These are phyloP conservation scores for Bovichtus variegatus DNA, from an alignment of 2,797 vertebrate genomes.

Conservation along the genomic window DNA sequence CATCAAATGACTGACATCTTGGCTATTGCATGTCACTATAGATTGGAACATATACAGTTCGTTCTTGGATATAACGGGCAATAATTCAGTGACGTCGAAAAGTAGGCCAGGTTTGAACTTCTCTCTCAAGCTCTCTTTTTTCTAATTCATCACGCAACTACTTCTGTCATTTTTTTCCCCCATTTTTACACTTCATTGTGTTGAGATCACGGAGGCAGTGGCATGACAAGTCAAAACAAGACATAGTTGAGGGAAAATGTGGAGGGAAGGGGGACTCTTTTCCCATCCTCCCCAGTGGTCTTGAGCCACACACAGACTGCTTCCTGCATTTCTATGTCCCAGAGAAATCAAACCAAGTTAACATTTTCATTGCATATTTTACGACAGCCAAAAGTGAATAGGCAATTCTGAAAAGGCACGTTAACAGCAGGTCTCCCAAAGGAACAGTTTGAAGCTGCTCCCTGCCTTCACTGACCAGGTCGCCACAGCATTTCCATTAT, in stretches of 20 bases:
- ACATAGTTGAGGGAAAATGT: slow-evolving; percentile 1
- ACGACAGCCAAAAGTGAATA: slow-evolving; percentile 46
- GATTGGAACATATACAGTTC: background rate
- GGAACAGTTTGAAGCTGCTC: slow-evolving; percentile 52
- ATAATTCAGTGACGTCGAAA: background rate
- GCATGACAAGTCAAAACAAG: no score
- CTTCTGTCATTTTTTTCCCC: background rate
- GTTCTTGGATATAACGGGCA: background rate
- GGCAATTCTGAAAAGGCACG: slow-evolving; percentile 37
- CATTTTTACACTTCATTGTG: background rate
- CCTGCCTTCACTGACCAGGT: slow-evolving; percentile 43
- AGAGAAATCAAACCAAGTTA: slow-evolving; percentile 61
- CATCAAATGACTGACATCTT: slow-evolving; percentile 32
- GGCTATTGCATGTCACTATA: slow-evolving; percentile 25
- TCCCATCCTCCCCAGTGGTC: slow-evolving; percentile 18
- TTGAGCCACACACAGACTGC: slow-evolving; percentile 40
- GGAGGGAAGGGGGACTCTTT: background rate
- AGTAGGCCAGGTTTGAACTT: background rate
- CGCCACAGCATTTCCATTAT: slow-evolving; percentile 59
- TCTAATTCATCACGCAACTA: background rate
- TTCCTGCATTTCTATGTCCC: slow-evolving; percentile 60
- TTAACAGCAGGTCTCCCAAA: slow-evolving; percentile 51
- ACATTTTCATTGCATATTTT: slow-evolving; percentile 61
- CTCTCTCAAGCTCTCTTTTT: background rate
- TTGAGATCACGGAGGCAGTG: background rate